Evolutionary conservation across 2,888 invertebrate genomes (phyloP).

Genomic region (Nyleta sp.): DNA sequence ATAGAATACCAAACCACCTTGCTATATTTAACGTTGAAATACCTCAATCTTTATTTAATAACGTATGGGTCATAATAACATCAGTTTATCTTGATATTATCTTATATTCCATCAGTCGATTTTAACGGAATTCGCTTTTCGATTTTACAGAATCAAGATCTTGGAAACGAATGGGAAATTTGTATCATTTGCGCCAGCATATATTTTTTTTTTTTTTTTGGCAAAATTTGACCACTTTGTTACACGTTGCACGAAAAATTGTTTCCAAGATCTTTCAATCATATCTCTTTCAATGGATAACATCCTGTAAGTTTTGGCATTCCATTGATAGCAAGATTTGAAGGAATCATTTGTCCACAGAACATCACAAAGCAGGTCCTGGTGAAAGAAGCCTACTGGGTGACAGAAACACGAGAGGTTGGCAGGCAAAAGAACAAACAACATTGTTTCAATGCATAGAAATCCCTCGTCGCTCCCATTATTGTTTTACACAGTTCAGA

Average conservation of each 20-base stretch:
- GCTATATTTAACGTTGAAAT: no score
- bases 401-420: constrained; percentile 97
- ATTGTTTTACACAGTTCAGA: constrained; percentile 37
- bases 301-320: constrained; percentile 51
- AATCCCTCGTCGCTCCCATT: constrained; percentile 55
- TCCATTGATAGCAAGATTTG: constrained; percentile 68
- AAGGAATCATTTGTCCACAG: constrained; percentile 88
- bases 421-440: constrained; percentile 83
- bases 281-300: constrained; percentile 22
- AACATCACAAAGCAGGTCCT: constrained; percentile 98
- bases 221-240: background rate
- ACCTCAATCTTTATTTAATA: no score
- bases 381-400: constrained; percentile 97
- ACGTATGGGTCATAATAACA: no score
- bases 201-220: no score
- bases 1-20: no score
- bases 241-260: no score
- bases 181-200: no score
- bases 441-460: constrained; percentile 80
- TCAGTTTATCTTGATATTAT: no score
- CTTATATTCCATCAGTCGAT: no score
- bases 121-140: background rate
- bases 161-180: constrained; percentile 23
- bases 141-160: constrained; percentile 27
- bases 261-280: constrained; percentile 34